Conservation (phyloP, 2,113 vertebrate species). For the Herpetotheres cachinnans region DNA sequence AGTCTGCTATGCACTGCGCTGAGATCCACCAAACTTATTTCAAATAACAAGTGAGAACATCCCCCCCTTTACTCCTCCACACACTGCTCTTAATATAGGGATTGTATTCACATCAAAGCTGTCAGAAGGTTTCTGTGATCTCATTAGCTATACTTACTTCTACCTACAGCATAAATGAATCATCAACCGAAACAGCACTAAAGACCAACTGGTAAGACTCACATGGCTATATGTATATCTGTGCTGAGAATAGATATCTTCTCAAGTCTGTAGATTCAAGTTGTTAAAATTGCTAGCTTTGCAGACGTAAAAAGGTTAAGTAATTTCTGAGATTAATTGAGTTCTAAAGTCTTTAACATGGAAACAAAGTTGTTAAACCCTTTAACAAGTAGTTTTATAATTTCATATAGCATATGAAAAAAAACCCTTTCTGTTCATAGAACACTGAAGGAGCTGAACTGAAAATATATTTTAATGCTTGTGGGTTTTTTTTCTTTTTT, state of each 20-base stretch:
- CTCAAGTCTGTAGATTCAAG: neutral
- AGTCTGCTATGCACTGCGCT: neutral
- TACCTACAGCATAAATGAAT: constrained; percentile 64
- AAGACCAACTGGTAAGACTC: constrained; percentile 43
- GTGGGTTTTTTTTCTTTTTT: neutral
- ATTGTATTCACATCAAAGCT: constrained; percentile 63
- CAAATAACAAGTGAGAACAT: constrained; percentile 57
- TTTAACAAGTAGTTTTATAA: neutral
- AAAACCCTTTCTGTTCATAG: neutral
- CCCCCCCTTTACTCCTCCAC: constrained; percentile 47
- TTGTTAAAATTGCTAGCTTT: neutral
- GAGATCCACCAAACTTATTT: constrained; percentile 50
- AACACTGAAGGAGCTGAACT: neutral
- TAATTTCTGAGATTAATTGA: neutral
- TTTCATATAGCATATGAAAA: neutral
- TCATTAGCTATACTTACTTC: constrained; percentile 64
- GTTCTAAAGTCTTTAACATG: neutral
- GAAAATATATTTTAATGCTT: neutral
- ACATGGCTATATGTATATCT: neutral
- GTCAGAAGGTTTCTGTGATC: constrained; percentile 64
- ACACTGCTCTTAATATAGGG: constrained; percentile 58
- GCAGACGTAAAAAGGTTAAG: constrained; percentile 9
- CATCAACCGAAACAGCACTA: constrained; percentile 42
- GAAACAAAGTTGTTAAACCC: neutral
- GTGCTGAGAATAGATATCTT: neutral